A percentile compares a stretch with the other conserved stretches of the same genome.
Evolutionary conservation across 2,113 vertebrate genomes (phyloP).

Genomic region (Pachypanchax playfairii): DNA sequence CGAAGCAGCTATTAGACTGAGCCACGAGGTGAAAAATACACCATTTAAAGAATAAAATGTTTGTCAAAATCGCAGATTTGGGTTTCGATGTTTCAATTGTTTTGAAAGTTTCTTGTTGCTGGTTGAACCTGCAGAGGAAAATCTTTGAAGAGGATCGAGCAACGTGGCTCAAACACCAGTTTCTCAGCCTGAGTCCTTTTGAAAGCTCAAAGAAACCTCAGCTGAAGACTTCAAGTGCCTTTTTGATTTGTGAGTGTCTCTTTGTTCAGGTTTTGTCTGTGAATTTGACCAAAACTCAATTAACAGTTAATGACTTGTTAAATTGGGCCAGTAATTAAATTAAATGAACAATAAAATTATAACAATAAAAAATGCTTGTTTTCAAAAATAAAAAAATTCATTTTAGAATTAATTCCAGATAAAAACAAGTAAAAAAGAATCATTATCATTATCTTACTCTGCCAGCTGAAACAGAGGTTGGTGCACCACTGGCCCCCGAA

Average conservation of each 20-base stretch:
- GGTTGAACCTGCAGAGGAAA: slow-evolving; percentile 82
- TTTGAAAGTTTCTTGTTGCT: background rate
- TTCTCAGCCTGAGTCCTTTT: slow-evolving; percentile 89
- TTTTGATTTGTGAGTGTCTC: slow-evolving; percentile 84
- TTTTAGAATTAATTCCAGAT: background rate
- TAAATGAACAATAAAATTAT: background rate
- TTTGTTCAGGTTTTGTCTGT: background rate
- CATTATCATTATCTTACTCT: background rate
- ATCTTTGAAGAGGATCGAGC: slow-evolving; percentile 94
- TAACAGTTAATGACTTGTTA: background rate
- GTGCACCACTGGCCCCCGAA: slow-evolving; percentile 10
- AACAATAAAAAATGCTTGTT: background rate
- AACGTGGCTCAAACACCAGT: slow-evolving; percentile 93
- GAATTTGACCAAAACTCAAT: too few relatives aligned
- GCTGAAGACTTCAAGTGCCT: slow-evolving; percentile 84
- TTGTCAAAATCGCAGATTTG: background rate
- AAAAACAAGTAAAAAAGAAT: background rate
- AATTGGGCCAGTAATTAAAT: too few relatives aligned
- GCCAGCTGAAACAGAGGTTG: slow-evolving; percentile 52
- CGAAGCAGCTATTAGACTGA: slow-evolving; percentile 94
- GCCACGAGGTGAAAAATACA: slow-evolving; percentile 86
- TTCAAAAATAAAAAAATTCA: background rate
- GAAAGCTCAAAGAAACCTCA: slow-evolving; percentile 83
- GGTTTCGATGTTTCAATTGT: background rate
- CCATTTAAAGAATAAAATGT: background rate